Evolutionary conservation across 2,113 vertebrate species (phyloP), one percentile per base, ranked within the genome.

Genomic region (Hassar affinis): DNA sequence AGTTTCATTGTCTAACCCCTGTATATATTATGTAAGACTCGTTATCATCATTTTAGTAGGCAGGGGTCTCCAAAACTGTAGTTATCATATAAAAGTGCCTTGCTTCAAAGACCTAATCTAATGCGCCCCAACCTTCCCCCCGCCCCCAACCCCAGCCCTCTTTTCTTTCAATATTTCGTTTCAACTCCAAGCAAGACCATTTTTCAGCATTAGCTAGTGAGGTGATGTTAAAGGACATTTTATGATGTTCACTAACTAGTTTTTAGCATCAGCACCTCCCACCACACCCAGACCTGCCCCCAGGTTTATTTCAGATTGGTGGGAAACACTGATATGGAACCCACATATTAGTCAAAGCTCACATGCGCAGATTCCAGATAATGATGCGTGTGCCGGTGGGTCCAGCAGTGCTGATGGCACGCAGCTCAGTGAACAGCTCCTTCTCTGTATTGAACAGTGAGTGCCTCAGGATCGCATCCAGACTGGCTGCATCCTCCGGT

Each of bases 351-450:
- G 25, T 49, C 6, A 75, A 52, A 54, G 61, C 88, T 84, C 90
- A 98, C 97, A 91, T 94, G 88, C 95, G 93, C 11, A 98, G 93
- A 79, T 97, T 98, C 98, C 98, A 99, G 87, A 98, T 97, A 84
- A 99, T 97, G 87, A 99, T 96, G 79, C 95, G 93, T 25, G 98
- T 97, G 86, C 97, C 98, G 12, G 95, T 97, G 84, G 84, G 35
- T 47, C 76, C 84, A 1, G 79, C 18, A 1, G 86, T 52, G 14
- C 3, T 84, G 82, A 99, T 95, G 68, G 94, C 92, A 27, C 93
- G 81, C n/a, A 98, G 91, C 87, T 99, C 97, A 27, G 89, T 85
- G 56, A 96, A 87, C 30, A 99, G 90, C 0, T 96, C 95, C 47
- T 90, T 88, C 89, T 95, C 90, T 2, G 93, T 94, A 1, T 84